Conservation (phyloP, 2,113 vertebrate species). For the Strix aluco region DNA sequence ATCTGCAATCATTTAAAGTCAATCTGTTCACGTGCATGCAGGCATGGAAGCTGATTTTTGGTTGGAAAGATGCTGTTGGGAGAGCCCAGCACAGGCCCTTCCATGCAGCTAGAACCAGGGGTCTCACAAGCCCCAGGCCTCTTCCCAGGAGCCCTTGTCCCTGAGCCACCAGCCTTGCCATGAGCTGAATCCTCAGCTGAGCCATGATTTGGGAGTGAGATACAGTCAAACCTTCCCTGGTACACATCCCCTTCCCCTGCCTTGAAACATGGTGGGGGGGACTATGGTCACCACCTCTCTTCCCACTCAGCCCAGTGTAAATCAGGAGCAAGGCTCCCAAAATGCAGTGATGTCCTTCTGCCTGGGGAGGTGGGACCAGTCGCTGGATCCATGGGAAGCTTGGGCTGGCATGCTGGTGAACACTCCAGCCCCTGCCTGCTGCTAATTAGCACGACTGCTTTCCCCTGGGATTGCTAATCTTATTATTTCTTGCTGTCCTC, state of each 20-base stretch:
- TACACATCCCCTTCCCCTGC: background rate
- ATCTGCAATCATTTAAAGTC: background rate
- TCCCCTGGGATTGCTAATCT: background rate
- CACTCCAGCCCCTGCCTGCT: background rate
- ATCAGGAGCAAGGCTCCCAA: background rate
- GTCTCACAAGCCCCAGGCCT: background rate
- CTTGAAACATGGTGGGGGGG: background rate
- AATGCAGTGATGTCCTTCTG: background rate
- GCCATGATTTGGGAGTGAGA: background rate
- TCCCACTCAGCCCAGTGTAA: background rate
- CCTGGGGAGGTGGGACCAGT: background rate
- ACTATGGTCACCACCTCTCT: background rate
- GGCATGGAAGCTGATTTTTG: background rate
- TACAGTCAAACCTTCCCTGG: background rate
- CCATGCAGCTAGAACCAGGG: background rate
- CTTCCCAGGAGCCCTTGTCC: background rate
- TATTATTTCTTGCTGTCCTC: background rate
- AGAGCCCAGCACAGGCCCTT: rapidly evolving
- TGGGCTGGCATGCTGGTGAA: background rate
- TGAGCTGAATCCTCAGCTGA: rapidly evolving
- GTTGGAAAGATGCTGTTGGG: background rate
- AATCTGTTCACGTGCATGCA: background rate
- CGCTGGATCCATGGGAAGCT: background rate
- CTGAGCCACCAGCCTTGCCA: background rate
- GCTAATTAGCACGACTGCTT: background rate